Evolutionary conservation across 1,140 invertebrate species (phyloP), one percentile per base, ranked within the genome.

Genomic region (Anthonomus grandis): DNA sequence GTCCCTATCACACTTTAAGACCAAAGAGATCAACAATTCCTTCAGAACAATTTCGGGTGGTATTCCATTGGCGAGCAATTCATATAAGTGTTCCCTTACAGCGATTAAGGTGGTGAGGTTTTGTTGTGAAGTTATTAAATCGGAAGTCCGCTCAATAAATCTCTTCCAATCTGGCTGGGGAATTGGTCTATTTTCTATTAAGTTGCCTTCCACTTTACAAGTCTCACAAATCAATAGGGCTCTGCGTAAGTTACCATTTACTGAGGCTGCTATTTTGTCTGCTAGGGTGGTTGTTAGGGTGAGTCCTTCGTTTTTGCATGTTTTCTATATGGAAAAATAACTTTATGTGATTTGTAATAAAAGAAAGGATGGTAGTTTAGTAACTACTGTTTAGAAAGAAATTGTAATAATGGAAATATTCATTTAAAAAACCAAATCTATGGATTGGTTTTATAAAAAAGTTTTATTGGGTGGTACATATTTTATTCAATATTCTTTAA

Each of bases 171-270:
- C 95, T 4, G 95, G 88, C 67, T 92, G 86, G 1, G 83, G 78
- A 27, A 98, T 83, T 51, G 87, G 82, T 74, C 95, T 93, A 70
- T 92, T 83, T 8, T 75, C 63, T n/a, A 81, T 86, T 63, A 95
- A 93, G 39, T 91, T 91, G 75, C 92, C 92, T 74, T 96, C 88
- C 0, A 95, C 92, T 78, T 90, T 93, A 69, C 89, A 91, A 5
- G 93, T 90, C 76, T 99, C 95, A 63, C 93, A 84, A 86, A 96
- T 95, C 1, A 99, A 78, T 53, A 99, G 75, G 2, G 95, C 96
- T 69, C 93, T 74, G 31, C 97, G 78, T n/a, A 99, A 74, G 81
- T 99, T 99, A 27, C 96, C 78, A 54, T 90, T 83, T 36, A 90
- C 91, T 67, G 84, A 83, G 49, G 86, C 80, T 1, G 92, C 86